A percentile compares a stretch with the other conserved stretches of the same genome.
phyloP scores from a whole-genome alignment of 2,797 vertebrate species.

The Champsocephalus esox region DNA sequence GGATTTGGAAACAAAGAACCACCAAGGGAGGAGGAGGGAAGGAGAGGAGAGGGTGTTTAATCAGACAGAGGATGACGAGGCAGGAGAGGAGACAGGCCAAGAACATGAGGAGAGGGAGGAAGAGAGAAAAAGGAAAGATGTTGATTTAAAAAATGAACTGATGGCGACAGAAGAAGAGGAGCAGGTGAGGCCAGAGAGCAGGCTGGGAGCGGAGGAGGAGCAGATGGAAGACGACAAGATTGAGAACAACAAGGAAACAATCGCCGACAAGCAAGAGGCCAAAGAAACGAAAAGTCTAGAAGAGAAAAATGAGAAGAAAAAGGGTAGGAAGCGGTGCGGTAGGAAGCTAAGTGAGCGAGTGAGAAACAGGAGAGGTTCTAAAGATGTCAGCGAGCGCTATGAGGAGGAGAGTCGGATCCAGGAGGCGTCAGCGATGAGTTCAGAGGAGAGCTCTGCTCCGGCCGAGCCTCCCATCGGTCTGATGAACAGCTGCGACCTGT shows the following conservation, averaged over 20 bases:
- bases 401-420: conserved; percentile 36
- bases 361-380: conserved; percentile 52
- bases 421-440: conserved; percentile 34
- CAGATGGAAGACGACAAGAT: conserved; percentile 39
- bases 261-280: conserved; percentile 30
- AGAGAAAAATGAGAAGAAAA: conserved; percentile 60
- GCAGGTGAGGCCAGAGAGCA: conserved; percentile 54
- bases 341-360: conserved; percentile 59
- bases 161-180: conserved; percentile 64
- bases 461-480: conserved; percentile 53
- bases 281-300: conserved; percentile 38
- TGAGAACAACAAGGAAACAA: conserved; percentile 31
- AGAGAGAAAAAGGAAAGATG: conserved; percentile 39
- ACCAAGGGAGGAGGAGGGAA: conserved; percentile 33
- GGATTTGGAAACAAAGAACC: conserved; percentile 61
- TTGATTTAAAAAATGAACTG: conserved; percentile 52
- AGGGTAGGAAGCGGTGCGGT: conserved; percentile 55
- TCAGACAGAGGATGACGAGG: conserved; percentile 47
- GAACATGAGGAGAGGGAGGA: conserved; percentile 43
- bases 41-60: conserved; percentile 42
- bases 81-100: conserved; percentile 6
- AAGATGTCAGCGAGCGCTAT: conserved; percentile 19
- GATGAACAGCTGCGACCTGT: conserved; percentile 63
- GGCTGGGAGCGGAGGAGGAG: conserved; percentile 48
- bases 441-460: conserved; percentile 43